Evolutionary conservation across 2,888 invertebrate species (phyloP).

Genomic region (Coleophora deauratella): DNA sequence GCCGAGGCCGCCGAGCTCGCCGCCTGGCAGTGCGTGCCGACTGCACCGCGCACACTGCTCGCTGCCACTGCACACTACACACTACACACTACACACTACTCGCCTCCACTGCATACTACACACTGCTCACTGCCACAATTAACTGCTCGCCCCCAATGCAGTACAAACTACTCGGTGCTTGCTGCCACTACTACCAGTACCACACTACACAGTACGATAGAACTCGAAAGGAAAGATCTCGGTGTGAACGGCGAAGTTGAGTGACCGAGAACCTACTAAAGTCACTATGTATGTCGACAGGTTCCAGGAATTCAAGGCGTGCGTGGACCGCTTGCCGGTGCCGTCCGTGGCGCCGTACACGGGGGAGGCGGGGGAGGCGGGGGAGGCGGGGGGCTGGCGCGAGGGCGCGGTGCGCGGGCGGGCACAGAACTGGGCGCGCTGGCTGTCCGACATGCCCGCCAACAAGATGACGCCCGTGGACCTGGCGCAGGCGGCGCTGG

Average conservation of each 20-base stretch:
- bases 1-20: conserved; percentile 79
- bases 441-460: conserved; percentile 83
- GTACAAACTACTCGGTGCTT: too few species aligned
- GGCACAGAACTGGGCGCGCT: conserved; percentile 85
- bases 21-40: conserved; percentile 65
- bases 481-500: conserved; percentile 77
- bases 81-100: too few species aligned
- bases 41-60: too few species aligned
- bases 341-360: conserved; percentile 16
- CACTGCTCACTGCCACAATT: too few species aligned
- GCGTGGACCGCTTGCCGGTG: conserved; percentile 15
- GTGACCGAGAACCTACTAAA: too few species aligned
- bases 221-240: too few species aligned
- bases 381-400: conserved; percentile 68
- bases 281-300: conserved; percentile 22
- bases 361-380: conserved; percentile 79
- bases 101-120: too few species aligned
- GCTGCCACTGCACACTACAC: too few species aligned
- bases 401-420: conserved; percentile 76
- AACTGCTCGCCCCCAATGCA: too few species aligned
- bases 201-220: too few species aligned
- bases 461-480: conserved; percentile 85
- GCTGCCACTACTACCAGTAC: too few species aligned
- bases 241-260: too few species aligned
- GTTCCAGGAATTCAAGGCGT: conserved; percentile 60